phyloP scores from a whole-genome alignment of 2,113 vertebrate genomes.

The Cichladusa arquata region DNA sequence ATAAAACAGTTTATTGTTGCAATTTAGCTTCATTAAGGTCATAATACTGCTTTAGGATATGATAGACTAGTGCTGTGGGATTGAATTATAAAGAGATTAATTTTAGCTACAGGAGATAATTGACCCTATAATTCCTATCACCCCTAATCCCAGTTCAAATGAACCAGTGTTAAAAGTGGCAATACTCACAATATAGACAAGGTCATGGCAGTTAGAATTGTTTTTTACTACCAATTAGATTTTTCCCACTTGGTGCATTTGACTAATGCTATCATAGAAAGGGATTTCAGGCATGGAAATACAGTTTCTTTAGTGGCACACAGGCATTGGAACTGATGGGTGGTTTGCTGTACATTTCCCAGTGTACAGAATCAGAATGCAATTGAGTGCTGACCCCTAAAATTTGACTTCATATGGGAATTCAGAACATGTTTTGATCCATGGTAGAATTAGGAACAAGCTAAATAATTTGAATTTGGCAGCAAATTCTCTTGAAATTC shows the following conservation, averaged over 20 bases:
- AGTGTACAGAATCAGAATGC: neutral
- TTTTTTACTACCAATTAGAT: conserved; percentile 50
- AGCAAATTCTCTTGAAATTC: neutral
- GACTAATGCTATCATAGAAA: conserved; percentile 26
- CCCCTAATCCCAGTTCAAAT: conserved; percentile 56
- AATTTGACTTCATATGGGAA: neutral
- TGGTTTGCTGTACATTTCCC: neutral
- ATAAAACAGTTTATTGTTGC: conserved; percentile 52
- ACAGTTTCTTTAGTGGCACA: neutral
- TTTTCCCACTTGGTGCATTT: conserved; percentile 46
- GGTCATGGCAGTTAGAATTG: conserved; percentile 40
- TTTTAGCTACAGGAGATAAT: conserved; percentile 44
- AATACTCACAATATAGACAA: conserved; percentile 42
- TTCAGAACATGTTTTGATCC: neutral
- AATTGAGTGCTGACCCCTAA: neutral
- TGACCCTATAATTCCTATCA: conserved; percentile 58
- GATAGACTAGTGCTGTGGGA: conserved; percentile 29
- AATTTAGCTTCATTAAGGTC: conserved; percentile 48
- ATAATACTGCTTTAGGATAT: conserved; percentile 31
- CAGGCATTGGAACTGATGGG: neutral
- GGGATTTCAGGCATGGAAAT: conserved; percentile 29
- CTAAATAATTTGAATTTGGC: neutral
- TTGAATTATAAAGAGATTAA: conserved; percentile 59
- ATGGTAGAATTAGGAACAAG: neutral
- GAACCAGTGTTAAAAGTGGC: conserved; percentile 40